Conservation (phyloP, 2,888 invertebrate genomes). For the Scaptomyza cyrtandrae region DNA sequence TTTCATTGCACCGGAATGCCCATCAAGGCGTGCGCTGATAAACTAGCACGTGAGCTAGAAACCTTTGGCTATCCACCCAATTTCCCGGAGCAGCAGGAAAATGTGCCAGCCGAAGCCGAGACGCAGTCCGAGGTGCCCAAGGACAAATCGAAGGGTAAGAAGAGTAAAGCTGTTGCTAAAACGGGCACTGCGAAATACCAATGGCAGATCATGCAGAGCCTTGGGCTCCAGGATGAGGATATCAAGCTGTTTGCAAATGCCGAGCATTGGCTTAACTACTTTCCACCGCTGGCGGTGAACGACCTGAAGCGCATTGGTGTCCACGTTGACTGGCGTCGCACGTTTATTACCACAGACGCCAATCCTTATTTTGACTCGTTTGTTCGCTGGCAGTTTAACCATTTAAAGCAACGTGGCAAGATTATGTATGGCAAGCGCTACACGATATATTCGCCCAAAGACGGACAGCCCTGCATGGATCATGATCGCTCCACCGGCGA, state of each 20-base stretch:
- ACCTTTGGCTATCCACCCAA: constrained; percentile 95
- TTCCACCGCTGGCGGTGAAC: constrained; percentile 94
- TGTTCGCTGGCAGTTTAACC: constrained; percentile 97
- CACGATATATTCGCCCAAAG: constrained; percentile 97
- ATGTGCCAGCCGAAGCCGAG: constrained; percentile 82
- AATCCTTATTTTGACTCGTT: constrained; percentile 99
- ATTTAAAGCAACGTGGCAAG: constrained; percentile 93
- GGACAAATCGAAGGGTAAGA: constrained; percentile 96
- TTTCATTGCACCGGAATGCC: constrained; percentile 99
- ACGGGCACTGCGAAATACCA: constrained; percentile 95
- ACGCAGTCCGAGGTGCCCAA: constrained; percentile 88
- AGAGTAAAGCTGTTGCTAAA: constrained; percentile 98
- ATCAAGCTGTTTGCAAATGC: constrained; percentile 96
- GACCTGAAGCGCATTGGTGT: constrained; percentile 96
- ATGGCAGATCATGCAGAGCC: constrained; percentile 99
- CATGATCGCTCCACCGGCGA: constrained; percentile 98
- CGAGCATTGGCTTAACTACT: constrained; percentile 97
- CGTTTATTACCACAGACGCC: constrained; percentile 99
- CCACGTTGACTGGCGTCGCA: constrained; percentile 98
- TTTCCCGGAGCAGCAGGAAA: constrained; percentile 89
- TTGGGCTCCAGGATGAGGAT: constrained; percentile 95
- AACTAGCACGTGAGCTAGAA: constrained; percentile 96
- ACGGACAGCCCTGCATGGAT: constrained; percentile 99
- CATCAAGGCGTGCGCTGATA: constrained; percentile 99
- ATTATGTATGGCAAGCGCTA: constrained; percentile 98